Evolutionary conservation across 2,113 vertebrate genomes (phyloP).

Genomic region (Notechis scutatus): DNA sequence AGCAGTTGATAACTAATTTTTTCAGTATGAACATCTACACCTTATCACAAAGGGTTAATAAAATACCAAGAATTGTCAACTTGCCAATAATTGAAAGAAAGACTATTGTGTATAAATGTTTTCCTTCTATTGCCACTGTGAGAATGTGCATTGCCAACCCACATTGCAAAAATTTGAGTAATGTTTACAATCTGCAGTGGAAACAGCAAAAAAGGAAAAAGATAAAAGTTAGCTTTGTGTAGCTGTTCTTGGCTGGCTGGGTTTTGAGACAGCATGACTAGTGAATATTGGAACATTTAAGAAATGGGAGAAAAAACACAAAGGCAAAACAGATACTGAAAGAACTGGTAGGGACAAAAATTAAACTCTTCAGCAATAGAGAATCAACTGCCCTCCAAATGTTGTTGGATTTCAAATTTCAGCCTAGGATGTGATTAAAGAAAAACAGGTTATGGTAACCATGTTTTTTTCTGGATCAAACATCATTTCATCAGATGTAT

Average conservation of each 20-base stretch:
- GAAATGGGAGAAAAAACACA: not conserved
- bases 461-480: not conserved
- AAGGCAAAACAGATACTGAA: not conserved
- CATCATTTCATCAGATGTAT: not conserved
- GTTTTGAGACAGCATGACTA: not conserved
- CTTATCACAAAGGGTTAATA: conserved; percentile 20
- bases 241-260: conserved; percentile 9
- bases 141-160: conserved; percentile 20
- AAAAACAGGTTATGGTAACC: not conserved
- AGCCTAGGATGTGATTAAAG: not conserved
- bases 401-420: not conserved
- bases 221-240: conserved; percentile 29
- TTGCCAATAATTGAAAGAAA: conserved; percentile 15
- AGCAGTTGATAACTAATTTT: not conserved
- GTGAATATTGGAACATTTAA: not conserved
- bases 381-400: not conserved
- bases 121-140: conserved; percentile 17
- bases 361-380: not conserved
- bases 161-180: conserved; percentile 29
- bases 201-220: conserved; percentile 10
- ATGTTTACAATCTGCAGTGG: conserved; percentile 33
- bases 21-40: conserved; percentile 1
- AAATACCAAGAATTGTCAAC: conserved; percentile 10
- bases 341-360: not conserved
- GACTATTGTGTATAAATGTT: conserved; percentile 22